Evolutionary conservation across 2,113 vertebrate species (phyloP).

Genomic region (Tychaedon coryphoeus): DNA sequence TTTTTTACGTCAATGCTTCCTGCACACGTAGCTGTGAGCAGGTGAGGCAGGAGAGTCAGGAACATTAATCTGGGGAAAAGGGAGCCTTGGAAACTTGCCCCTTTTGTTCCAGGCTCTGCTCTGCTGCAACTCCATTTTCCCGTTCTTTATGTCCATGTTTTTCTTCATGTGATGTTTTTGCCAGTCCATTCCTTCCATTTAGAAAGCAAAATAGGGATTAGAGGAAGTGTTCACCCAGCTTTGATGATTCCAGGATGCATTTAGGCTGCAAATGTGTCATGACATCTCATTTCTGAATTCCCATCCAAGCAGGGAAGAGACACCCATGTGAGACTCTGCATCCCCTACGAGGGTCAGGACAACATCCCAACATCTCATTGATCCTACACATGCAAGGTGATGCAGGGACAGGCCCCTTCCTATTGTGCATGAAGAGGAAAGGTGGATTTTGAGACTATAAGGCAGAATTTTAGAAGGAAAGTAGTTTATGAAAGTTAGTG

Average conservation of each 20-base stretch:
- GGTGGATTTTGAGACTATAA: background rate
- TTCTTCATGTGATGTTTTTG: background rate
- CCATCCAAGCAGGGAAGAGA: too few species aligned
- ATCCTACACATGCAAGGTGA: background rate
- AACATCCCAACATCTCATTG: background rate
- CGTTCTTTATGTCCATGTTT: background rate
- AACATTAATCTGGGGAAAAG: background rate
- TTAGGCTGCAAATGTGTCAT: background rate
- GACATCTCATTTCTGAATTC: fast-evolving
- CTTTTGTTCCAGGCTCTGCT: background rate
- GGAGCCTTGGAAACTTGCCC: constrained; percentile 6
- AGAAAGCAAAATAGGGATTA: background rate
- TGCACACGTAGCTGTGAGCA: background rate
- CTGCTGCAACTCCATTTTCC: background rate
- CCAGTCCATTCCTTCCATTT: background rate
- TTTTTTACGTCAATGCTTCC: background rate
- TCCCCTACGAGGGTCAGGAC: fast-evolving
- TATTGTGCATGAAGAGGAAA: fast-evolving
- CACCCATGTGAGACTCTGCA: too few species aligned
- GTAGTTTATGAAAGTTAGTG: background rate
- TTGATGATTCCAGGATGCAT: background rate
- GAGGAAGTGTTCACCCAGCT: background rate
- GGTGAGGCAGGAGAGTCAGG: background rate
- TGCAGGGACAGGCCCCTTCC: background rate
- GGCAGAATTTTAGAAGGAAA: background rate